Conservation (phyloP, 1,140 invertebrate genomes). For the Pentalonia nigronervosa region DNA sequence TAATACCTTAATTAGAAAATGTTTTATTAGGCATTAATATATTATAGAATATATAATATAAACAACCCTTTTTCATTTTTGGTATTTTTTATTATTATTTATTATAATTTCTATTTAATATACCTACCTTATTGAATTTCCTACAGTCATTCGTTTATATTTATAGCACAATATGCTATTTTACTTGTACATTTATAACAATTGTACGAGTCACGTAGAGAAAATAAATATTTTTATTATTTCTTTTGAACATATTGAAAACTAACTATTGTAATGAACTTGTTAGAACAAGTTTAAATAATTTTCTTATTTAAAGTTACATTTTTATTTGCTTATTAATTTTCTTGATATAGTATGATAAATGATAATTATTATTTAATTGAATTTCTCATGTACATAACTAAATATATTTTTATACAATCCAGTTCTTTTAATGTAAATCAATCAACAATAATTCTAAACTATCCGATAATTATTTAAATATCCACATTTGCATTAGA, state of each 20-base stretch:
- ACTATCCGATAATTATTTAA: not conserved
- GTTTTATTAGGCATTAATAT: too few relatives aligned
- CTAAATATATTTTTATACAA: not conserved
- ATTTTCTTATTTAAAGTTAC: not conserved
- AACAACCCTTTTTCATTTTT: too few relatives aligned
- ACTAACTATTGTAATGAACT: not conserved
- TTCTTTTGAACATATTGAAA: not conserved
- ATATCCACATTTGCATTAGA: too few relatives aligned
- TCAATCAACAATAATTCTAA: not conserved
- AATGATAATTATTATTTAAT: not conserved
- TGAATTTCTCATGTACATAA: not conserved
- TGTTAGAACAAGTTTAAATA: not conserved
- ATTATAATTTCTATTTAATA: not conserved
- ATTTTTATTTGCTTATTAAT: not conserved
- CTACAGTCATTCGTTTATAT: not conserved
- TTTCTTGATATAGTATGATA: not conserved
- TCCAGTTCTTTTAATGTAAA: not conserved
- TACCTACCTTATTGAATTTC: too few relatives aligned
- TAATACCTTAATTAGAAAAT: not conserved
- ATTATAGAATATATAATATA: too few relatives aligned
- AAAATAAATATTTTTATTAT: not conserved
- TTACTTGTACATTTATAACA: not conserved
- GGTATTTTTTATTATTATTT: too few relatives aligned
- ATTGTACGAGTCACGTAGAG: not conserved
- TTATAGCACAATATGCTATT: too few relatives aligned